Evolutionary conservation across 2,888 invertebrate species (phyloP), one percentile per base, ranked within the genome.

Genomic region (Ophonus ardosiacus): DNA sequence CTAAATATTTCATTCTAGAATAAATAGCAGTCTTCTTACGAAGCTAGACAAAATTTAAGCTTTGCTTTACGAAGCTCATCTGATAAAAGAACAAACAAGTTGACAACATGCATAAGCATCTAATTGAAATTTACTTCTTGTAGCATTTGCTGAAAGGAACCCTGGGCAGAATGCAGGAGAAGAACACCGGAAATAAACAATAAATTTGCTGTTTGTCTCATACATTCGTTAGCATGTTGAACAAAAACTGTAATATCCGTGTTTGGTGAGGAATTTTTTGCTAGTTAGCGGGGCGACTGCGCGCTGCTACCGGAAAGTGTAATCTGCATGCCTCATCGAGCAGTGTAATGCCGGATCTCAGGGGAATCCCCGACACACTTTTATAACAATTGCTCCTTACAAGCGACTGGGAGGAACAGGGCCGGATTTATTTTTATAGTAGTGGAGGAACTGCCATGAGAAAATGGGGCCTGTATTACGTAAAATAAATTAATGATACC

Each of bases 251-350:
- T 80, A 61, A 80, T 80, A 80, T 80, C 40, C 80, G 38, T 80
- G 80, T 80, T 80, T 61, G 61, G 17, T 15, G 61, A 38, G 61
- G 57, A 21, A 56, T 80, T 80, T 80, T 80, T 80, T 80, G 80
- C 80, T 80, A 80, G 80, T 80, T 80, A 80, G 80, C 21, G 21
- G 51, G 59, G 59, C 79, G 56, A 15, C 18, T 51, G 76, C 43
- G 56, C 31, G 31, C 76, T 51, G 56, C 13, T 51, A 57, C 31
- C 56, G 78, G 78, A 61, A 38, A 80, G 40, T 61, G 61, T 80
- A 80, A 80, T 80, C 80, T 80, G 80, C 80, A 80, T 80, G 80
- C 38, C 61, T 80, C 80, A 80, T 80, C 80, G 80, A 80, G 61
- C 80, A 80, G 80, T 80, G 80, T 80, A 80, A 80, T 80, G 61